Conservation (phyloP, 2,113 vertebrate species). For the Chloropsis hardwickii region DNA sequence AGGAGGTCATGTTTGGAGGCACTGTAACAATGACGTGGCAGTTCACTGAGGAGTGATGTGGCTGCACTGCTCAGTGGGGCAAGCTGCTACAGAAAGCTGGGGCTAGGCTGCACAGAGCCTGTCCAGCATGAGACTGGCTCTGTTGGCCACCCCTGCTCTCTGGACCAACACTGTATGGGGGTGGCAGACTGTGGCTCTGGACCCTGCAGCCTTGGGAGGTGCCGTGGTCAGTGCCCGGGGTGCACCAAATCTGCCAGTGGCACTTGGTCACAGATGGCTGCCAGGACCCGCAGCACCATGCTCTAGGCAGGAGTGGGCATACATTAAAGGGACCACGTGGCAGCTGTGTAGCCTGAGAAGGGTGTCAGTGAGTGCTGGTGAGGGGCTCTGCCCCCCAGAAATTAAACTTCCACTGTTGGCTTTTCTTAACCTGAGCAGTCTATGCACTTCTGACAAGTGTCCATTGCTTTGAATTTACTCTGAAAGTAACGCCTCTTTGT, state of each 20-base stretch:
- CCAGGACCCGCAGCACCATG: background rate
- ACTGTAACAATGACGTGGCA: fast-evolving
- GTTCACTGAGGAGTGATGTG: too few relatives aligned
- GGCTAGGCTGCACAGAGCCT: background rate
- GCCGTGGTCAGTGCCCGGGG: fast-evolving
- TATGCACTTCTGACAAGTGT: background rate
- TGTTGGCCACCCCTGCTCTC: background rate
- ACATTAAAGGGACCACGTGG: background rate
- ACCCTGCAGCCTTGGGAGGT: background rate
- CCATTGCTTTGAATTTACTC: background rate
- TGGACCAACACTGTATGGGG: fast-evolving
- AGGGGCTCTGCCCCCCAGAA: background rate
- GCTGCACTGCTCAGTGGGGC: background rate
- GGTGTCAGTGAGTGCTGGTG: background rate
- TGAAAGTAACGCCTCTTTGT: background rate
- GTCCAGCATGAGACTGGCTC: background rate
- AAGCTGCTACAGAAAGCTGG: background rate
- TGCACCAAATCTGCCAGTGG: background rate
- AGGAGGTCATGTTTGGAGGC: background rate
- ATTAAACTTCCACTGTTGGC: background rate
- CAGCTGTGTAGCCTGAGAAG: background rate
- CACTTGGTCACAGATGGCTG: background rate
- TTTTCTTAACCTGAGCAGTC: background rate
- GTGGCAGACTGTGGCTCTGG: background rate
- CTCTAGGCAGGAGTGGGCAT: background rate